These are phyloP conservation scores for Gymnoscopelus microlampas DNA, from an alignment of 2,797 vertebrate species.

Conservation along the genomic window DNA sequence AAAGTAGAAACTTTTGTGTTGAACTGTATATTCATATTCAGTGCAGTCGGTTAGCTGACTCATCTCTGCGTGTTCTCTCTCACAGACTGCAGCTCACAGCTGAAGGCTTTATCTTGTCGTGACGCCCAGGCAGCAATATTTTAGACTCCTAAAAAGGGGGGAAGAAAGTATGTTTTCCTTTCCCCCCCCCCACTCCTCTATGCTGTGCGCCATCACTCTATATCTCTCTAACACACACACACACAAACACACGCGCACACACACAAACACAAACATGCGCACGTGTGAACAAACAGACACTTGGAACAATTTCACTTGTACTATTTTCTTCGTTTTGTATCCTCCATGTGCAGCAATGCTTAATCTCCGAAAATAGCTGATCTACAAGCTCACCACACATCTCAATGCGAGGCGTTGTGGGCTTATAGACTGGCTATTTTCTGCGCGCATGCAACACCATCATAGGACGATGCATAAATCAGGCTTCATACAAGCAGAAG, in stretches of 20 bases:
- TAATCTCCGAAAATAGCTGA: too few species aligned
- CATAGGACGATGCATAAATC: too few species aligned
- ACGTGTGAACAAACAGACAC: too few species aligned
- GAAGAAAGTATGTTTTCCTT: not conserved
- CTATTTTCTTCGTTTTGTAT: conserved; percentile 50
- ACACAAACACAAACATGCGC: too few species aligned
- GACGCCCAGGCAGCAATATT: conserved; percentile 52
- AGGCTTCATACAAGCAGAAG: not conserved
- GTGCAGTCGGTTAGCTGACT: conserved; percentile 57
- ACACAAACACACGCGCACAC: not conserved
- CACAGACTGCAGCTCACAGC: conserved; percentile 45
- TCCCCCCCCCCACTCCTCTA: conserved; percentile 43
- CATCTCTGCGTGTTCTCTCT: conserved; percentile 47
- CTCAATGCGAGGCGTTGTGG: too few species aligned
- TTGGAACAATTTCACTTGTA: too few species aligned
- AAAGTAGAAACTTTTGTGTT: conserved; percentile 42
- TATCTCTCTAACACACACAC: too few species aligned
- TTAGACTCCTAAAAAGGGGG: conserved; percentile 50
- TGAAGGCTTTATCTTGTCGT: conserved; percentile 61
- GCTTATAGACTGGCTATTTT: too few species aligned
- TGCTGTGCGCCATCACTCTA: conserved; percentile 3
- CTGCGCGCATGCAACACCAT: too few species aligned
- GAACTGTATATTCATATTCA: conserved; percentile 46
- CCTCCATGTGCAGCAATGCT: not conserved
- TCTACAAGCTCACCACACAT: too few species aligned